Percentiles rank a stretch among this genome's conserved stretches.
Conservation (phyloP, 2,888 invertebrate species). For the Pterobdella sp. region DNA sequence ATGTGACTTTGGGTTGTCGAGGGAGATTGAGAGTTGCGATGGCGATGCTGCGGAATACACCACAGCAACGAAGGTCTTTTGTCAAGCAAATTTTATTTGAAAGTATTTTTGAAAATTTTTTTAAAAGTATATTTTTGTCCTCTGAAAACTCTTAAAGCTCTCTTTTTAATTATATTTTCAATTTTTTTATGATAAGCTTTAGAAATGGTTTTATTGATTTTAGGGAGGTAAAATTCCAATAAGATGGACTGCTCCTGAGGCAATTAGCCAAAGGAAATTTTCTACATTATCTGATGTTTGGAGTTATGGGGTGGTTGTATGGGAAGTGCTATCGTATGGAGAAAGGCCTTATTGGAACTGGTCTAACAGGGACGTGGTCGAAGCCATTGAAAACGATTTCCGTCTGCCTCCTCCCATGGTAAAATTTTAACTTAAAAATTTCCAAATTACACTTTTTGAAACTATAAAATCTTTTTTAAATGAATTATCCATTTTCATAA, state of each 20-base stretch:
- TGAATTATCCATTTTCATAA: no score
- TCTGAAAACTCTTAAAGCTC: not conserved
- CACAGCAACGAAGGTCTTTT: not conserved
- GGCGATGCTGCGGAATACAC: slow-evolving; percentile 39
- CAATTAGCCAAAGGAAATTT: slow-evolving; percentile 95
- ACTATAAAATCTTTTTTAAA: not conserved
- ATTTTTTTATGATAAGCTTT: not conserved
- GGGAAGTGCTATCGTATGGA: slow-evolving; percentile 99
- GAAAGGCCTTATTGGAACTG: slow-evolving; percentile 99
- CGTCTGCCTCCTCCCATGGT: slow-evolving; percentile 60
- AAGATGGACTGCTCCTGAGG: slow-evolving; percentile 96
- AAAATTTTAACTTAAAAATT: slow-evolving; percentile 30
- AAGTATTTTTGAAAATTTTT: no score
- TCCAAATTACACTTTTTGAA: not conserved
- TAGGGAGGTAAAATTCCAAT: slow-evolving; percentile 95
- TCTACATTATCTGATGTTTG: slow-evolving; percentile 98
- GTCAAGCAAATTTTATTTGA: not conserved
- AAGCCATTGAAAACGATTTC: slow-evolving; percentile 95
- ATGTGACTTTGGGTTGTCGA: slow-evolving; percentile 93
- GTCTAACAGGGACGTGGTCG: slow-evolving; percentile 98
- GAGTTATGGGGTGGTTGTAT: slow-evolving; percentile 97
- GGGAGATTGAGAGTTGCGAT: slow-evolving; percentile 62
- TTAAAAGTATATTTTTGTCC: no score
- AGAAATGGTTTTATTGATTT: not conserved
- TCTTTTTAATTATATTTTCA: not conserved